Evolutionary conservation across 2,113 vertebrate genomes (phyloP).

Genomic region (Trematomus loennbergii): DNA sequence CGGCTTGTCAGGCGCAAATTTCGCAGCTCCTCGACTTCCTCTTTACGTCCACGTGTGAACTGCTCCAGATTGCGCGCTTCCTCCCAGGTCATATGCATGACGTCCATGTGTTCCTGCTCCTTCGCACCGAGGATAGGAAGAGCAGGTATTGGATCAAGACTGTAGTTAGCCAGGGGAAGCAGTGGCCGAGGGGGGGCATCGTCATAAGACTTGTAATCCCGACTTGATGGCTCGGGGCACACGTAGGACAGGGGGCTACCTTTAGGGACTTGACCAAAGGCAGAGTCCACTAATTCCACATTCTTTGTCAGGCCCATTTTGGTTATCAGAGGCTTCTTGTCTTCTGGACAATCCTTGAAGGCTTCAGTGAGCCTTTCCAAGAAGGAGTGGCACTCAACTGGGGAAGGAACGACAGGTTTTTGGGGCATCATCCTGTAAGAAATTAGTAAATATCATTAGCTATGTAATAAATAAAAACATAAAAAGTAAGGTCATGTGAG

Average conservation of each 20-base stretch:
- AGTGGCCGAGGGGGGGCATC: constrained; percentile 31
- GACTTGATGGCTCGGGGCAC: constrained; percentile 37
- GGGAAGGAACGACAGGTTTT: neutral
- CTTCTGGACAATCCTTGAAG: constrained; percentile 44
- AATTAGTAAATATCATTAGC: neutral
- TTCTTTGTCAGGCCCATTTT: constrained; percentile 40
- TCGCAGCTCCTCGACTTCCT: neutral
- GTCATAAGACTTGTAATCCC: constrained; percentile 10
- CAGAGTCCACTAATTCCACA: constrained; percentile 45
- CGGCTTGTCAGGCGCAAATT: constrained; percentile 39
- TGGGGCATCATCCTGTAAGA: constrained; percentile 31
- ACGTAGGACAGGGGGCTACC: constrained; percentile 59
- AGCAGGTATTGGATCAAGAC: neutral
- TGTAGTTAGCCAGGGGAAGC: constrained; percentile 29
- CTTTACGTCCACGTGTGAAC: constrained; percentile 24
- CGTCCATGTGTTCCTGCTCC: constrained; percentile 1
- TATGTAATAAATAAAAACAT: neutral
- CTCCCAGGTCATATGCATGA: constrained; percentile 47
- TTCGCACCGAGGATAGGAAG: constrained; percentile 5
- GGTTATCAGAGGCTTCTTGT: constrained; percentile 56
- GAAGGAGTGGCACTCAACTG: constrained; percentile 15
- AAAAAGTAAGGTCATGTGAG: neutral
- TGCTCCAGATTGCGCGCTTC: constrained; percentile 40
- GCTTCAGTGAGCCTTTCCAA: constrained; percentile 44
- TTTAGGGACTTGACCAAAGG: constrained; percentile 56